phyloP scores from a whole-genome alignment of 2,888 invertebrate species.

The Nomada hirtipes region DNA sequence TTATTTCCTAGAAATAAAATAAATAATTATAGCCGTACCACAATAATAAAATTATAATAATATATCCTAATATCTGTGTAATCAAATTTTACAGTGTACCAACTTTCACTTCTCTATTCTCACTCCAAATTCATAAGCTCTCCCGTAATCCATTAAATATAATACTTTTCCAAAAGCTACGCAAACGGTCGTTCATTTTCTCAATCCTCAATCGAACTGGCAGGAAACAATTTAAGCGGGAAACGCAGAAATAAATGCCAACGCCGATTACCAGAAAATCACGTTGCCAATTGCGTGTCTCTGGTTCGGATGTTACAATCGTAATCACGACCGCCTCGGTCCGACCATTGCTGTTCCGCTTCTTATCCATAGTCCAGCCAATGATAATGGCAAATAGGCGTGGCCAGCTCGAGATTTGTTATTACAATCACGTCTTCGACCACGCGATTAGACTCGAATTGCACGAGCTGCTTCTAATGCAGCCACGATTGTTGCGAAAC shows the following conservation, averaged over 20 bases:
- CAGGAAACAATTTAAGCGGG: conserved; percentile 42
- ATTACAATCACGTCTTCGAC: conserved; percentile 76
- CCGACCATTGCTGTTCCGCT: conserved; percentile 64
- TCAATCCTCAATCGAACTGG: background rate
- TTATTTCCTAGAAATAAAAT: too few species aligned
- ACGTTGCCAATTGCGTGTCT: conserved; percentile 66
- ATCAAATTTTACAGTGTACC: too few species aligned
- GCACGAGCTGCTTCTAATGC: conserved; percentile 49
- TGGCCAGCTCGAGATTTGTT: conserved; percentile 75
- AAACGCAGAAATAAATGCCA: conserved; percentile 54
- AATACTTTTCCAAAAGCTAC: too few species aligned
- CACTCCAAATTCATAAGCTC: background rate
- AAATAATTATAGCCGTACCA: too few species aligned
- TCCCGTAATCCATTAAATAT: background rate
- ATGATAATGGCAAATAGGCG: conserved; percentile 76
- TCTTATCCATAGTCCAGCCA: conserved; percentile 69
- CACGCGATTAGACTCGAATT: conserved; percentile 66
- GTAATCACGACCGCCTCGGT: conserved; percentile 51
- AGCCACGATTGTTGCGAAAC: conserved; percentile 45
- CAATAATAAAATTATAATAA: too few species aligned
- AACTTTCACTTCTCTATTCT: background rate
- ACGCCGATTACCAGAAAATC: conserved; percentile 66
- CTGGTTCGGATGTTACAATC: conserved; percentile 54
- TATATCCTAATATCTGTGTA: too few species aligned
- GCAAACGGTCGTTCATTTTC: too few species aligned